phyloP scores from a whole-genome alignment of 2,113 vertebrate genomes.

The Leptobrachium ailaonicum region DNA sequence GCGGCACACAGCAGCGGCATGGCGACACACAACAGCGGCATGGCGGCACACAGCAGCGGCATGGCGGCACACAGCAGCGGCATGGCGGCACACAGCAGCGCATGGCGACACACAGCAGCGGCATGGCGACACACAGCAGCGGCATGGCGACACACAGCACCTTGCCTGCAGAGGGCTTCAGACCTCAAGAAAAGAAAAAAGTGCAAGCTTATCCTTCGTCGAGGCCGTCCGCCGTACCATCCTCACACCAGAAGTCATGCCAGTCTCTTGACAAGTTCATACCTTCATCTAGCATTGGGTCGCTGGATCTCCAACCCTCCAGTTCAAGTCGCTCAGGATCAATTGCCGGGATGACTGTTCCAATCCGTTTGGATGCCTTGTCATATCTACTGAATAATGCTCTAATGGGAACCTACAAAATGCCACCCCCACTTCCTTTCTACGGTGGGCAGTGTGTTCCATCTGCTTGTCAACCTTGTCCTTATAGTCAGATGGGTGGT shows the following conservation, averaged over 20 bases:
- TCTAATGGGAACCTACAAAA: conserved; percentile 53
- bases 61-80: not conserved
- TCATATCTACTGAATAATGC: conserved; percentile 65
- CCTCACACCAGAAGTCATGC: conserved; percentile 4
- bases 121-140: no score
- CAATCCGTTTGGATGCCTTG: conserved; percentile 63
- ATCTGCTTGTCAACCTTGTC: not conserved
- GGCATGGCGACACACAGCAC: not conserved
- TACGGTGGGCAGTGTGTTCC: not conserved
- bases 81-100: no score
- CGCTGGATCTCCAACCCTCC: conserved; percentile 35
- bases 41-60: no score
- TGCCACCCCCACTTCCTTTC: conserved; percentile 39
- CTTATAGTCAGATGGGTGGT: conserved; percentile 14
- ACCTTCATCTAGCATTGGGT: not conserved
- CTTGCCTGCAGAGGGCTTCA: not conserved
- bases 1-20: no score
- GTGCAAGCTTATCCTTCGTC: not conserved
- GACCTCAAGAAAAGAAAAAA: conserved; percentile 1
- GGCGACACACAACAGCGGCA: no score
- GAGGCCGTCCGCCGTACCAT: not conserved
- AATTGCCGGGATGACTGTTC: conserved; percentile 52
- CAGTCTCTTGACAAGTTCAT: not conserved
- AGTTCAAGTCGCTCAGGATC: conserved; percentile 3
- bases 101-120: no score